phyloP scores from a whole-genome alignment of 35 echinoderm and acorn worm genomes.

The Ophioderma brevispina region DNA sequence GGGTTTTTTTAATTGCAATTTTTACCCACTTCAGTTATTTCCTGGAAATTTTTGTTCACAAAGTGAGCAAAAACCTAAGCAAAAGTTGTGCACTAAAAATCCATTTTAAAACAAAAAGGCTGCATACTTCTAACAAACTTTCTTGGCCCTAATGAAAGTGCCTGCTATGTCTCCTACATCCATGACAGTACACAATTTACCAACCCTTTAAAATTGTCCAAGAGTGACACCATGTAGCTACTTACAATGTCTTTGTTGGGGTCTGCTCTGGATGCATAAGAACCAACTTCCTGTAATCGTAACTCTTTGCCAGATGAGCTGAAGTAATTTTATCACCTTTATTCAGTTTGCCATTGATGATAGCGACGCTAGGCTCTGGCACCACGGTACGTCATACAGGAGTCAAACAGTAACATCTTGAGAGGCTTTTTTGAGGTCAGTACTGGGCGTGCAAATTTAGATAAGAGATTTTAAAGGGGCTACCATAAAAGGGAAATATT shows the following conservation, averaged over 20 bases:
- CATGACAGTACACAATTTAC: too few species aligned
- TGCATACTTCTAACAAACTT: too few species aligned
- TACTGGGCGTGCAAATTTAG: conserved; percentile 43
- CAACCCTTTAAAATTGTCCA: background rate
- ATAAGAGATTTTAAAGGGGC: too few species aligned
- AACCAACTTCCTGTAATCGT: conserved; percentile 78
- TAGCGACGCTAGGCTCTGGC: conserved; percentile 74
- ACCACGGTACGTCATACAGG: conserved; percentile 89
- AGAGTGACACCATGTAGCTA: too few species aligned
- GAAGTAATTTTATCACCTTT: conserved; percentile 83
- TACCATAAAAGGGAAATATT: too few species aligned
- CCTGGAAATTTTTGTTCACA: too few species aligned
- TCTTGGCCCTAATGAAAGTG: conserved; percentile 8
- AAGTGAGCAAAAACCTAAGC: too few species aligned
- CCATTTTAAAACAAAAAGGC: too few species aligned
- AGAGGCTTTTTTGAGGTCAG: conserved; percentile 40
- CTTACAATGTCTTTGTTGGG: conserved; percentile 74
- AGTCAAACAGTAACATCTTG: conserved; percentile 84
- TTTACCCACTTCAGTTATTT: too few species aligned
- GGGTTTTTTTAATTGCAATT: too few species aligned
- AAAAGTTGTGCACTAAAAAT: too few species aligned
- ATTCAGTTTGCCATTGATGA: conserved; percentile 69
- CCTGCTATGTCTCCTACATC: background rate
- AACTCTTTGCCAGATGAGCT: conserved; percentile 67
- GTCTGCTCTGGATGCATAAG: conserved; percentile 87